A percentile compares a stretch with the other conserved stretches of the same genome.
Evolutionary conservation across 2,888 invertebrate species (phyloP).

Genomic region (Leucania comma): DNA sequence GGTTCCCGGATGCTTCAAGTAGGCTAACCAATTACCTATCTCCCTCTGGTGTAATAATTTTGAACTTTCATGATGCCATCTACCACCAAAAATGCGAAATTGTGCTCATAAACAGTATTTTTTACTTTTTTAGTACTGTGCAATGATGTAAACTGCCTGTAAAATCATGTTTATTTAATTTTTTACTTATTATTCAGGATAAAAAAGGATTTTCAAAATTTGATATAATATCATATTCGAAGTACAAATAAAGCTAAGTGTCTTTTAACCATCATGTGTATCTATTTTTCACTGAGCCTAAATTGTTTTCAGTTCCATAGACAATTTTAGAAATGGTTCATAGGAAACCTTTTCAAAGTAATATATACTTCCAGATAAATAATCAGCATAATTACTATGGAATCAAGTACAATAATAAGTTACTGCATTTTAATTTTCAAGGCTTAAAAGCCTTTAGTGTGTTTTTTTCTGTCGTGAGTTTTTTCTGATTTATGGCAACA

Average conservation of each 20-base stretch:
- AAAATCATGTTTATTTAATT: not conserved
- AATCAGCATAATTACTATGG: not conserved
- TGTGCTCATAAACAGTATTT: conserved; percentile 62
- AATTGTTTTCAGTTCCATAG: conserved; percentile 25
- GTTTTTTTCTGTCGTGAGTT: not conserved
- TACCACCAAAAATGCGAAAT: conserved; percentile 77
- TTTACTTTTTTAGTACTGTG: conserved; percentile 22
- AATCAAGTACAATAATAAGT: not conserved
- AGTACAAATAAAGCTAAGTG: not conserved
- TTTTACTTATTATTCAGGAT: not conserved
- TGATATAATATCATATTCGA: not conserved
- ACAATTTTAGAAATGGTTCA: conserved; percentile 13
- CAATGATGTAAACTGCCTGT: conserved; percentile 28
- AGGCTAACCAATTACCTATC: conserved; percentile 89
- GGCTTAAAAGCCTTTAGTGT: fast-evolving
- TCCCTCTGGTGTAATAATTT: conserved; percentile 84
- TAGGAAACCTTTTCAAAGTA: not conserved
- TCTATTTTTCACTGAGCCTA: fast-evolving
- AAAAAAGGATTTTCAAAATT: not conserved
- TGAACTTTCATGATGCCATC: conserved; percentile 84
- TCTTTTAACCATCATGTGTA: not conserved
- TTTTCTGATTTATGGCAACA: conserved; percentile 11
- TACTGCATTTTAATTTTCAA: not conserved
- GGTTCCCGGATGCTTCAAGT: conserved; percentile 92
- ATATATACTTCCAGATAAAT: not conserved